Conservation (phyloP, 2,888 invertebrate species). For the Aporophyla lueneburgensis region DNA sequence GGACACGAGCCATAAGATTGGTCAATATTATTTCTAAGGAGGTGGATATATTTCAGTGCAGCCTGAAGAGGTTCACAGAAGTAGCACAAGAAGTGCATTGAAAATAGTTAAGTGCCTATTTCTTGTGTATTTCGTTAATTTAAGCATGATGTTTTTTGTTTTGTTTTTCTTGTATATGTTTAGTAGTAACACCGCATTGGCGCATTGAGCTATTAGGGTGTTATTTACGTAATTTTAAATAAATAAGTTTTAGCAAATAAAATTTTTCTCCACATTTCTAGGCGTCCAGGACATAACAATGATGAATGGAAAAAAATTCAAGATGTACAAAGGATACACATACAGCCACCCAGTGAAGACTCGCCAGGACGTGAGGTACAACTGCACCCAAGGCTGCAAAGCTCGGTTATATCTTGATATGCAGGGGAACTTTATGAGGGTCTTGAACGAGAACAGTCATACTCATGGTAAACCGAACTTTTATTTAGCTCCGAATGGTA, state of each 20-base stretch:
- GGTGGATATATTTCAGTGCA: too few species aligned
- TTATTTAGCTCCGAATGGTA: conserved; percentile 54
- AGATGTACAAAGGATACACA: conserved; percentile 69
- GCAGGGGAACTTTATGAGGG: conserved; percentile 56
- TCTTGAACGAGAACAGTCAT: conserved; percentile 66
- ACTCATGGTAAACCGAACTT: conserved; percentile 64
- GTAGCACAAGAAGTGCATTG: too few species aligned
- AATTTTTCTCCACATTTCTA: conserved; percentile 28
- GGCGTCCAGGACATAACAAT: conserved; percentile 64
- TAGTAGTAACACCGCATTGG: too few species aligned
- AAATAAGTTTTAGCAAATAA: conserved; percentile 5
- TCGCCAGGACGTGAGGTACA: conserved; percentile 66
- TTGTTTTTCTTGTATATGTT: too few species aligned
- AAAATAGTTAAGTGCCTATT: too few species aligned
- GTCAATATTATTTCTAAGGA: too few species aligned
- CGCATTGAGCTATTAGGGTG: too few species aligned
- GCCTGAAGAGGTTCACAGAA: too few species aligned
- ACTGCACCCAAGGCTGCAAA: conserved; percentile 70
- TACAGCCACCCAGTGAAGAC: conserved; percentile 57
- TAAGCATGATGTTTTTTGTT: too few species aligned
- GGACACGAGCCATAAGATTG: too few species aligned
- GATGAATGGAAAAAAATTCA: conserved; percentile 65
- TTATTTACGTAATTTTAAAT: too few species aligned
- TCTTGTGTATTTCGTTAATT: too few species aligned
- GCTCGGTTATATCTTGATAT: conserved; percentile 65